Evolutionary conservation across 2,797 vertebrate genomes (phyloP).

Genomic region (Pogoniulus pusillus): DNA sequence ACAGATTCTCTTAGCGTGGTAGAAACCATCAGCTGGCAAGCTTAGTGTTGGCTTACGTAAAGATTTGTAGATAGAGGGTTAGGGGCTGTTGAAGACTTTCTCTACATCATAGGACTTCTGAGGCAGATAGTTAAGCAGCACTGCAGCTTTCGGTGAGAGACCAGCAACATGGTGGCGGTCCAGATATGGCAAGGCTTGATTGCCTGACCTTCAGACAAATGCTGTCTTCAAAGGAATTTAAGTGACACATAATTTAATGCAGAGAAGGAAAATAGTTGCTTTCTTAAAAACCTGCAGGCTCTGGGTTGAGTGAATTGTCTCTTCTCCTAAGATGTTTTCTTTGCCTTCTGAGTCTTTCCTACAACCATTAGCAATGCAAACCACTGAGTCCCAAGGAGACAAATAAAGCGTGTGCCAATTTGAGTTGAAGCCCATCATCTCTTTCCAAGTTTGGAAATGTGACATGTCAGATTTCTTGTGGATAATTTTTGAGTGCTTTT

Average conservation of each 20-base stretch:
- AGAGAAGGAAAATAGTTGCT: neutral
- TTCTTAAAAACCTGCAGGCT: slow-evolving; percentile 1
- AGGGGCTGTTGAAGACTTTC: neutral
- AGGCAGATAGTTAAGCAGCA: neutral
- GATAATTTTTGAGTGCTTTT: slow-evolving; percentile 46
- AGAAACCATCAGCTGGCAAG: neutral
- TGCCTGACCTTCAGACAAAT: neutral
- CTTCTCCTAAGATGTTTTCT: neutral
- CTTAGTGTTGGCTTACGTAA: accelerated
- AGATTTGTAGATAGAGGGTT: neutral
- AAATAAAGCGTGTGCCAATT: slow-evolving; percentile 64
- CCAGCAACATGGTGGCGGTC: neutral
- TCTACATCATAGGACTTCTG: neutral
- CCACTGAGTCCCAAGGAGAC: slow-evolving; percentile 11
- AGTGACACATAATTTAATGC: neutral
- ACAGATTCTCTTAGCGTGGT: neutral
- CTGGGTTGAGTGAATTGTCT: neutral
- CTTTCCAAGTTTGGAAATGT: slow-evolving; percentile 53
- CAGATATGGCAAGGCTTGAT: neutral
- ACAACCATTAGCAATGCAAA: slow-evolving; percentile 8
- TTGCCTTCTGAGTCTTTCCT: slow-evolving; percentile 34
- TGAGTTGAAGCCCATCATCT: slow-evolving; percentile 46
- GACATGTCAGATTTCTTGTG: slow-evolving; percentile 53
- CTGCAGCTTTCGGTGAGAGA: neutral
- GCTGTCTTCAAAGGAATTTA: neutral